Percentiles rank a stretch among this genome's conserved stretches.
Evolutionary conservation across 2,797 vertebrate genomes (phyloP).

Genomic region (Onychomys torridus): DNA sequence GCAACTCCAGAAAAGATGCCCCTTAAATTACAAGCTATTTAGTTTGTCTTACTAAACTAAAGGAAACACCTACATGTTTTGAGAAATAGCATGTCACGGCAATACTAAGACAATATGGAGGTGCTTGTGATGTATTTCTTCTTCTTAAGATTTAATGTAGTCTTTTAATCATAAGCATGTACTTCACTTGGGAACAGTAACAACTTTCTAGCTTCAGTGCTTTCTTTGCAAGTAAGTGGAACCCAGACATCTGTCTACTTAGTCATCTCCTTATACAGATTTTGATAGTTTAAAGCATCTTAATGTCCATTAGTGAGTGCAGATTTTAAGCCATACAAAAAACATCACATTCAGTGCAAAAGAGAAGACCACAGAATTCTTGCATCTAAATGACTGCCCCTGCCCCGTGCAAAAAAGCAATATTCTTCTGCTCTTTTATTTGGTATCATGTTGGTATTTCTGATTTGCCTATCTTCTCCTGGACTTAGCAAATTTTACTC

Average conservation of each 20-base stretch:
- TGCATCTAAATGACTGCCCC: neutral
- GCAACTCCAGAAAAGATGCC: neutral
- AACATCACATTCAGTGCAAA: constrained; percentile 24
- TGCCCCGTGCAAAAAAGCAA: neutral
- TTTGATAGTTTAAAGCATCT: constrained; percentile 30
- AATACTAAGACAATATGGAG: neutral
- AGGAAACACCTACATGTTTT: neutral
- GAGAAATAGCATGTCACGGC: neutral
- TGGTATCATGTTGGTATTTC: constrained; percentile 1
- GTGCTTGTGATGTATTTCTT: neutral
- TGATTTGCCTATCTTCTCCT: neutral
- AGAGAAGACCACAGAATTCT: constrained; percentile 40
- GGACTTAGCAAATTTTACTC: neutral
- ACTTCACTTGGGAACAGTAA: constrained; percentile 13
- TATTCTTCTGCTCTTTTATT: neutral
- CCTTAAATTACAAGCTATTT: neutral
- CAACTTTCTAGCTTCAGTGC: constrained; percentile 22
- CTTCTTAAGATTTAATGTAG: neutral
- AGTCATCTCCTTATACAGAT: constrained; percentile 46
- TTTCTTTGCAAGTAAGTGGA: constrained; percentile 49
- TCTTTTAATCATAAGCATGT: constrained; percentile 40
- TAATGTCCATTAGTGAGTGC: neutral
- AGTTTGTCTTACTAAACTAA: neutral
- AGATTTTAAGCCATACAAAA: constrained; percentile 28
- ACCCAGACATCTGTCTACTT: constrained; percentile 9